Base-by-base conservation (phyloP, 2,113 vertebrate species). In the Reinhardtius hippoglossoides region DNA sequence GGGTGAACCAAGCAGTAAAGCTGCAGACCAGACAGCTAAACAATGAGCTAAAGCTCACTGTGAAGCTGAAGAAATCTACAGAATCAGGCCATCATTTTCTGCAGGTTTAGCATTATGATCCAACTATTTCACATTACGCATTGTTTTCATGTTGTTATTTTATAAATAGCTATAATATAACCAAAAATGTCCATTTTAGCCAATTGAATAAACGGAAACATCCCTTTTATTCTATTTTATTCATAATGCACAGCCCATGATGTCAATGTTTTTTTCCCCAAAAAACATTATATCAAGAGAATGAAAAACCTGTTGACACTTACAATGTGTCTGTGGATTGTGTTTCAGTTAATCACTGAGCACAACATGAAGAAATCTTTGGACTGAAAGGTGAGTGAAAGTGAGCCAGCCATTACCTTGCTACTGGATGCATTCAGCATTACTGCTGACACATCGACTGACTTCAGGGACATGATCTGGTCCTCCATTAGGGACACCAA, bases 401-500 rank as follows among this genome's bases (percentile, higher is more conserved):
- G 16, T 35, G 31, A 31, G 31, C 31, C 31, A 31, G 31, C 7
- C 3, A 5, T 63, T 91, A 99, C 98, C 95, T 96, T 99, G 86
- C 94, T 95, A 81, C 96, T 98, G 15, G 96, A 96, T 1, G 97
- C 95, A 82, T 98, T 98, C 76, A 99, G 90, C 77, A 95, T 93
- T 60, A 94, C 92, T 37, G 97, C 96, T 14, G 96, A 83, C 71
- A 99, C 88, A 1, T 92, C 86, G 27, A 97, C 89, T 57, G 96
- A 95, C 20, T 96, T 94, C 83, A 99, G 91, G 89, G 95, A 95
- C 97, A 99, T 99, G 75, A 97, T 92, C 56, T 99, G 98, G 91
- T 99, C 97, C 87, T 99, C 98, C 97, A 99, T 98, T 70, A 99
- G 94, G 6, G 98, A 99, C 71, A 99, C 95, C 84, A 99, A 80